Evolutionary conservation across 2,113 vertebrate genomes (phyloP).

Genomic region (Malaclemys terrapin): DNA sequence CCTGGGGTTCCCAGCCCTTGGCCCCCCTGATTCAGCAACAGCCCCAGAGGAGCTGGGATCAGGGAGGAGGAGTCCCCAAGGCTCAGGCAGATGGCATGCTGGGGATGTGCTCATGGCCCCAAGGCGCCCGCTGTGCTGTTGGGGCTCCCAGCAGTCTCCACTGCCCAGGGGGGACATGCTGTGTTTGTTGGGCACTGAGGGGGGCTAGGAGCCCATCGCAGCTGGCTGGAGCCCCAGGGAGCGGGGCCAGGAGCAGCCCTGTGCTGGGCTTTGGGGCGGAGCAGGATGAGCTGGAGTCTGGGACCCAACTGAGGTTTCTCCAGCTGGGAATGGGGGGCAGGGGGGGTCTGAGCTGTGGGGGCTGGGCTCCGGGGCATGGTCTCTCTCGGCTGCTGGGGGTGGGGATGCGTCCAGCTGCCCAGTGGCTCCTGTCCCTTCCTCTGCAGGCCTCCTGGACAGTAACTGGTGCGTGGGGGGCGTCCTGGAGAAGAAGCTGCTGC

Average conservation of each 20-base stretch:
- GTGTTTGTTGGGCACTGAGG: not conserved
- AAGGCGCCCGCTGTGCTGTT: no score
- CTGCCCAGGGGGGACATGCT: not conserved
- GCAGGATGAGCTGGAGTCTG: not conserved
- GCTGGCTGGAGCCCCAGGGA: not conserved
- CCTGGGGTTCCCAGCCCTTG: not conserved
- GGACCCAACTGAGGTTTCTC: not conserved
- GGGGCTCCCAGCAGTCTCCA: no score
- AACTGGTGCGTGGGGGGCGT: conserved; percentile 95
- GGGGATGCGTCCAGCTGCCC: not conserved
- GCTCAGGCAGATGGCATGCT: not conserved
- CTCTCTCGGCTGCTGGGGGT: not conserved
- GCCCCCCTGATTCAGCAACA: not conserved
- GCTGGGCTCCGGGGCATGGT: not conserved
- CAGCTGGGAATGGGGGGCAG: not conserved
- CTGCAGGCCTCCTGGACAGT: conserved; percentile 92
- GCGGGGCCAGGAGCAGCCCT: not conserved
- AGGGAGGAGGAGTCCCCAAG: not conserved
- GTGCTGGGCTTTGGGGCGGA: not conserved
- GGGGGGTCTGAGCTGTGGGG: not conserved
- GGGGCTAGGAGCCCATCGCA: not conserved
- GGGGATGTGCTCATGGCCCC: not conserved
- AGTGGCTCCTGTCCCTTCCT: no score
- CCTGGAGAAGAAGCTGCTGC: conserved; percentile 93
- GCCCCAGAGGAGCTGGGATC: not conserved